Percentiles rank a stretch among this genome's conserved stretches.
Conservation (phyloP, 2,888 invertebrate species). For the Polyploca ridens region DNA sequence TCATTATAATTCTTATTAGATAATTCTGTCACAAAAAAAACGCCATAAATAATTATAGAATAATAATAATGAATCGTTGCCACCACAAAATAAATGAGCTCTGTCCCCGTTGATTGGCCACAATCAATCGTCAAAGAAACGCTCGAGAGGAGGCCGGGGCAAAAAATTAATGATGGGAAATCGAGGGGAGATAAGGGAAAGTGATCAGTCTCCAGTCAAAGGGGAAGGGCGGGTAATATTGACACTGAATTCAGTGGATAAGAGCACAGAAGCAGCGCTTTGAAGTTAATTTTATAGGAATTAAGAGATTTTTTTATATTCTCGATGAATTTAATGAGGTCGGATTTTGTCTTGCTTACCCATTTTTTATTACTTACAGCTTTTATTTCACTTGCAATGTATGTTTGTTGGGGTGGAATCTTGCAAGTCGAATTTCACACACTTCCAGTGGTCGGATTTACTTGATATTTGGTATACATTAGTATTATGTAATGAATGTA, state of each 20-base stretch:
- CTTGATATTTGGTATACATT: no score
- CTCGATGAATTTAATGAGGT: background rate
- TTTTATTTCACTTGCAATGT: no score
- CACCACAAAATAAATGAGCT: constrained; percentile 53
- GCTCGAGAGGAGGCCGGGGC: constrained; percentile 45
- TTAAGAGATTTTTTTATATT: background rate
- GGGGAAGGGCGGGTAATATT: constrained; percentile 53
- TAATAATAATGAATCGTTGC: constrained; percentile 47
- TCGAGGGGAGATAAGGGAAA: constrained; percentile 58
- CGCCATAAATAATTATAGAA: constrained; percentile 23
- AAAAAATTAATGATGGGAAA: constrained; percentile 74
- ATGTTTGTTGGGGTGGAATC: background rate
- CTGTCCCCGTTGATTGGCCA: constrained; percentile 61
- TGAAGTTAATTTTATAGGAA: constrained; percentile 5
- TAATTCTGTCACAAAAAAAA: background rate
- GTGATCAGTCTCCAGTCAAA: constrained; percentile 43
- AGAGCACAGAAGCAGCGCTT: constrained; percentile 17
- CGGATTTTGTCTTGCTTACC: background rate
- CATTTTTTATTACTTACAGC: background rate
- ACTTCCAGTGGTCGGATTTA: no score
- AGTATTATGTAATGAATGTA: no score
- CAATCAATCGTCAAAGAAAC: constrained; percentile 63
- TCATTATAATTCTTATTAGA: background rate
- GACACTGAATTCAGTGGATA: constrained; percentile 52
- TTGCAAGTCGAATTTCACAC: no score